Conservation (phyloP, 2,797 vertebrate species). For the Zalophus californianus region DNA sequence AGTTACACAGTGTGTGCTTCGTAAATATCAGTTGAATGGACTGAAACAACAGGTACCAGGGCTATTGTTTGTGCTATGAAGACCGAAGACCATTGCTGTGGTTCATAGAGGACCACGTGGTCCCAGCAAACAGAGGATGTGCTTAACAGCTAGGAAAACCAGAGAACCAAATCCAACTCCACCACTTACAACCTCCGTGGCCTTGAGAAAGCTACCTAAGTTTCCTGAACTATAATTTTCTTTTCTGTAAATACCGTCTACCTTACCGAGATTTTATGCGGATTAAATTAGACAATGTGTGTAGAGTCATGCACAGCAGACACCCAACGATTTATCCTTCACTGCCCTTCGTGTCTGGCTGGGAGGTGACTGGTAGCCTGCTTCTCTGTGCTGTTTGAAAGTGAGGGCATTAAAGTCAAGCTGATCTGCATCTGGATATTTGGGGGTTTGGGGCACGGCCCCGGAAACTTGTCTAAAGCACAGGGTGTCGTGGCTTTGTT, state of each 20-base stretch:
- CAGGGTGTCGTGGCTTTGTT: not conserved
- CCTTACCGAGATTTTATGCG: slow-evolving; percentile 75
- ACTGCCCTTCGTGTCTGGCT: not conserved
- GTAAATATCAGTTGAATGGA: not conserved
- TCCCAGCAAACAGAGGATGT: not conserved
- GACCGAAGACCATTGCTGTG: not conserved
- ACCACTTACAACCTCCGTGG: not conserved
- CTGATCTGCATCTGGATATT: not conserved
- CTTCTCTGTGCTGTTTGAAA: slow-evolving; percentile 3
- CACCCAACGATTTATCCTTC: slow-evolving; percentile 9
- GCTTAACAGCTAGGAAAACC: slow-evolving; percentile 28
- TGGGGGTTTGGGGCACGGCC: not conserved
- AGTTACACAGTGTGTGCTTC: not conserved
- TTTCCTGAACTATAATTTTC: slow-evolving; percentile 76
- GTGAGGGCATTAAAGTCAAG: not conserved
- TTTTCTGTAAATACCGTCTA: slow-evolving; percentile 77
- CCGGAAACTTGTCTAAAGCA: not conserved
- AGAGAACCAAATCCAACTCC: not conserved
- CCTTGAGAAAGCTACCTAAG: slow-evolving; percentile 67
- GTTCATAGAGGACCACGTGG: not conserved
- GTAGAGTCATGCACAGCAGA: not conserved
- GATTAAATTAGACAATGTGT: slow-evolving; percentile 76
- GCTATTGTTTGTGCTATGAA: not conserved
- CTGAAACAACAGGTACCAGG: not conserved
- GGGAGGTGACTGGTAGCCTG: not conserved